A percentile compares a stretch with the other conserved stretches of the same genome.
Evolutionary conservation across 1,140 invertebrate species (phyloP).

Genomic region (Trachymyrmex cornetzi): DNA sequence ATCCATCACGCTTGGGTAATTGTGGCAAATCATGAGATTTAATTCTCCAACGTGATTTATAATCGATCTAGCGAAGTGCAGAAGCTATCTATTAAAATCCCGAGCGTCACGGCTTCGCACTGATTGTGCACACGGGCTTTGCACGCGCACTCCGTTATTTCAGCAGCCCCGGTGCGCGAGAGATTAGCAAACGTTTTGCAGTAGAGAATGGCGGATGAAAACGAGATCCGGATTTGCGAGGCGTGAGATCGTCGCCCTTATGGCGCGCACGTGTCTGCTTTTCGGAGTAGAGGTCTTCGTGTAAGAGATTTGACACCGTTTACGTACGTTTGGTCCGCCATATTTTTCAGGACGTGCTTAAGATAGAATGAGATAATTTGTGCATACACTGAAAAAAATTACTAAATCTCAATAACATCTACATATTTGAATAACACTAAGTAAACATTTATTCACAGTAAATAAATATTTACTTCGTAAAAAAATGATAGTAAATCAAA

Average conservation of each 20-base stretch:
- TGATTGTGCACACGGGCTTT: not conserved
- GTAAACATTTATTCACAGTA: no score
- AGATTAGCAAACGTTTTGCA: not conserved
- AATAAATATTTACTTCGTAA: no score
- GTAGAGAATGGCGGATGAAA: not conserved
- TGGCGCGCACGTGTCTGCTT: constrained; percentile 60
- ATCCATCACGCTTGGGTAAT: constrained; percentile 35
- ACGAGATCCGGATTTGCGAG: constrained; percentile 46
- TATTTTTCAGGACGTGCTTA: no score
- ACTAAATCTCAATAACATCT: no score
- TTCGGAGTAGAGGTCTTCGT: no score
- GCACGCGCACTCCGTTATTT: not conserved
- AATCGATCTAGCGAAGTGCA: constrained; percentile 17
- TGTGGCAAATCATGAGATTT: constrained; percentile 20
- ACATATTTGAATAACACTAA: no score
- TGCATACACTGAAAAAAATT: no score
- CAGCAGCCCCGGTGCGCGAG: not conserved
- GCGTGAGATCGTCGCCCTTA: constrained; percentile 62
- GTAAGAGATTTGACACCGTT: no score
- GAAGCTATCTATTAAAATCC: not conserved
- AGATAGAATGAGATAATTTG: no score
- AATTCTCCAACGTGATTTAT: constrained; percentile 31
- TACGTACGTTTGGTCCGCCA: no score
- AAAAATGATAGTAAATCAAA: no score
- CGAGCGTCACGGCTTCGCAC: not conserved